Evolutionary conservation across 2,113 vertebrate genomes (phyloP).

Genomic region (Setophaga coronata): DNA sequence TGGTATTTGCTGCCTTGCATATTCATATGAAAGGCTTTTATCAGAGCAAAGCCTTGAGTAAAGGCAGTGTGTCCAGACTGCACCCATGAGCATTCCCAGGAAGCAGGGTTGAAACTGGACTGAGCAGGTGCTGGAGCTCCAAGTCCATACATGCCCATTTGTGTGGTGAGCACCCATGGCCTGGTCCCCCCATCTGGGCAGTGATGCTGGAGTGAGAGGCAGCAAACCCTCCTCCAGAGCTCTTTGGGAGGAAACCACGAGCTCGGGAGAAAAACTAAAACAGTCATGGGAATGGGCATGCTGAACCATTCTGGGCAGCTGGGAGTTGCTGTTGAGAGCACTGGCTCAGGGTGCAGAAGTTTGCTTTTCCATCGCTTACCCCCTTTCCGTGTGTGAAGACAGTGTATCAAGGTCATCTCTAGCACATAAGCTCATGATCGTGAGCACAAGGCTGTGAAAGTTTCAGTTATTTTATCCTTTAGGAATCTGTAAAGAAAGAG

Average conservation of each 20-base stretch:
- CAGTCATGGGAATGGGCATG: not conserved
- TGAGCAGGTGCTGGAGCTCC: not conserved
- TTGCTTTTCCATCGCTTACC: rapidly evolving
- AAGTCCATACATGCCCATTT: rapidly evolving
- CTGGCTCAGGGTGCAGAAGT: not conserved
- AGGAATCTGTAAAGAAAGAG: not conserved
- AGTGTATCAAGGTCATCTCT: not conserved
- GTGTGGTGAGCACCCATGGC: rapidly evolving
- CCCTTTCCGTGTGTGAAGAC: not conserved
- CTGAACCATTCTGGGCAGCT: not conserved
- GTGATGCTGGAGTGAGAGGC: not conserved
- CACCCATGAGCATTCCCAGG: not conserved
- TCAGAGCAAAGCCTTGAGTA: not conserved
- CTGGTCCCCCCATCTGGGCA: not conserved
- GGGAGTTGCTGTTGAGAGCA: not conserved
- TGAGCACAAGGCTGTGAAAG: not conserved
- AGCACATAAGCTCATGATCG: not conserved
- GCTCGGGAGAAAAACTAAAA: not conserved
- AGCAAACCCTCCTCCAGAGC: not conserved
- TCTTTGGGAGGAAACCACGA: not conserved
- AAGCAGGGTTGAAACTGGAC: not conserved
- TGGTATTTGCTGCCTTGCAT: not conserved
- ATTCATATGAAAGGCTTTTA: not conserved
- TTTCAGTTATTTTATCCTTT: not conserved
- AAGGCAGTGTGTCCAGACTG: not conserved